These are phyloP conservation scores for Rhadinocentrus ornatus DNA, from an alignment of 2,797 vertebrate species.

Conservation along the genomic window DNA sequence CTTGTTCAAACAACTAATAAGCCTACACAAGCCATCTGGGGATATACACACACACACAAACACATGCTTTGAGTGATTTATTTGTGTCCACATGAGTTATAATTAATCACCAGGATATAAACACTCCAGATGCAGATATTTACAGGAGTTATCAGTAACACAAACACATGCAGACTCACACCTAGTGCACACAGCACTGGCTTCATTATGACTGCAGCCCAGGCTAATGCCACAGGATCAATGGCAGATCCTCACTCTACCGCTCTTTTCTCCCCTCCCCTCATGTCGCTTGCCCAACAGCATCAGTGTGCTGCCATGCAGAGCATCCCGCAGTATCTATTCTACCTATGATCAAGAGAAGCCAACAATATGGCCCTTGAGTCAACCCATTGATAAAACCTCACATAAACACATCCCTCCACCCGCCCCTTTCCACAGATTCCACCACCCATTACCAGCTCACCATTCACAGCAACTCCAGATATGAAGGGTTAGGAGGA, in stretches of 20 bases:
- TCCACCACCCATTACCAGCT: slow-evolving; percentile 29
- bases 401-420: slow-evolving; percentile 39
- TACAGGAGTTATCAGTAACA: slow-evolving; percentile 52
- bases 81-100: slow-evolving; percentile 65
- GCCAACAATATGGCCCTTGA: slow-evolving; percentile 59
- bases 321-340: slow-evolving; percentile 56
- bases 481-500: slow-evolving; percentile 43
- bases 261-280: slow-evolving; percentile 24
- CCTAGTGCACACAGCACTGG: slow-evolving; percentile 28
- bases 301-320: slow-evolving; percentile 50
- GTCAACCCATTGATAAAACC: slow-evolving; percentile 53
- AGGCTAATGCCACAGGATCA: slow-evolving; percentile 73
- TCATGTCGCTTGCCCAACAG: slow-evolving; percentile 66
- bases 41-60: slow-evolving; percentile 31
- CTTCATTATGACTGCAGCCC: slow-evolving; percentile 66
- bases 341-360: slow-evolving; percentile 61
- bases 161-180: slow-evolving; percentile 31
- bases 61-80: slow-evolving; percentile 52
- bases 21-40: slow-evolving; percentile 47
- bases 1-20: slow-evolving; percentile 43
- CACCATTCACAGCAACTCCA: slow-evolving; percentile 34
- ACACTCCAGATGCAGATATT: slow-evolving; percentile 60
- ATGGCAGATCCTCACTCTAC: slow-evolving; percentile 63
- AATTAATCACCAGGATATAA: slow-evolving; percentile 68
- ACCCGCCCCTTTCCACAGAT: slow-evolving; percentile 18